Evolutionary conservation across 2,797 vertebrate genomes (phyloP).

Genomic region (Buphagus erythrorhynchus): DNA sequence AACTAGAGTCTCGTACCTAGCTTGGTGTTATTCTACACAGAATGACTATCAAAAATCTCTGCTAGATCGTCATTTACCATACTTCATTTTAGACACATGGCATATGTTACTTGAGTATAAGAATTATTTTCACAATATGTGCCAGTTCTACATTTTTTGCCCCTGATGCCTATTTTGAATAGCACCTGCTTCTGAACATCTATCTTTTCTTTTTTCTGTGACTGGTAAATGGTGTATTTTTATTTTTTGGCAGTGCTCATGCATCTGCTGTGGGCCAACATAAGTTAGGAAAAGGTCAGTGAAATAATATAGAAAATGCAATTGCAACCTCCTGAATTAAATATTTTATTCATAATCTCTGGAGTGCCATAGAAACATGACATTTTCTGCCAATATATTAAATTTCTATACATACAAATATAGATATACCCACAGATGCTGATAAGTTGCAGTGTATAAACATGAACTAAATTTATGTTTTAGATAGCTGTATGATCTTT

Average conservation of each 20-base stretch:
- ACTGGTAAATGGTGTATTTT: background rate
- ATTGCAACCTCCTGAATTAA: background rate
- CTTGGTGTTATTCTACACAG: background rate
- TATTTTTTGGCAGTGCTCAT: background rate
- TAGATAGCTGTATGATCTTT: background rate
- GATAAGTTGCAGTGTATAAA: slow-evolving; percentile 13
- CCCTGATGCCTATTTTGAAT: background rate
- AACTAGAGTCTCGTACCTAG: background rate
- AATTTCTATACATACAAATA: background rate
- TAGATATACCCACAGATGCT: background rate
- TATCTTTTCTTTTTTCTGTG: background rate
- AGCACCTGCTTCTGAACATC: background rate
- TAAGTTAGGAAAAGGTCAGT: background rate
- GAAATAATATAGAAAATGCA: slow-evolving; percentile 19
- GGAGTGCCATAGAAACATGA: background rate
- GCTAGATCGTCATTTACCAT: background rate
- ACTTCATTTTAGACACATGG: background rate
- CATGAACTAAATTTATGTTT: background rate
- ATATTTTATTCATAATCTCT: slow-evolving; percentile 33
- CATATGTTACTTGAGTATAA: background rate
- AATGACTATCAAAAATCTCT: background rate
- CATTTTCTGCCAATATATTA: slow-evolving; percentile 19
- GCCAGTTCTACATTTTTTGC: background rate
- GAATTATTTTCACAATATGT: background rate
- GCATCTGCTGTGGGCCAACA: background rate